Percentiles rank a stretch among this genome's conserved stretches.
phyloP scores from a whole-genome alignment of 2,113 vertebrate genomes.

The Ammodytes dubius region DNA sequence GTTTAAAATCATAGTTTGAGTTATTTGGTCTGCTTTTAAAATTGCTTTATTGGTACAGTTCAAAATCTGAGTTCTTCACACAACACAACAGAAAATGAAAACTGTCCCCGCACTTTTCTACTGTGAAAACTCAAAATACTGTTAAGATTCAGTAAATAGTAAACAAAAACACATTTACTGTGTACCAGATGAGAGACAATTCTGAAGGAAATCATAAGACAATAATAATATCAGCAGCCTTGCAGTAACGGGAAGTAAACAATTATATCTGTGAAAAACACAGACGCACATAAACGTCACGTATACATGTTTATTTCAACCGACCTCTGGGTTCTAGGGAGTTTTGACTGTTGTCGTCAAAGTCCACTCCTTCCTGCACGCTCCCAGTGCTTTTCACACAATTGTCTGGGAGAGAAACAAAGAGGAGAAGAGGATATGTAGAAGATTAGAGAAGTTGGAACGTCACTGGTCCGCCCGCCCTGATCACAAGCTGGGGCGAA shows the following conservation, averaged over 20 bases:
- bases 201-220: constrained; percentile 9
- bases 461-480: constrained; percentile 44
- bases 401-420: constrained; percentile 93
- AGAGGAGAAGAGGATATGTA: constrained; percentile 52
- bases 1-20: too few species aligned
- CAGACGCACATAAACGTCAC: constrained; percentile 1
- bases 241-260: not conserved
- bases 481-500: constrained; percentile 1
- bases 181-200: not conserved
- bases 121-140: too few species aligned
- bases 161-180: too few species aligned
- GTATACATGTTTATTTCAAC: constrained; percentile 78
- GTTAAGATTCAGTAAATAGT: too few species aligned
- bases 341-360: constrained; percentile 98
- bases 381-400: constrained; percentile 95
- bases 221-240: not conserved
- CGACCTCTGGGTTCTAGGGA: constrained; percentile 99
- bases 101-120: too few species aligned
- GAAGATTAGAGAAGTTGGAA: constrained; percentile 79
- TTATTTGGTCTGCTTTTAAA: too few species aligned
- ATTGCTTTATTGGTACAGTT: too few species aligned
- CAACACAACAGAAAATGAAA: too few species aligned
- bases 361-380: constrained; percentile 96
- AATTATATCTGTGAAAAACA: not conserved
- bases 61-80: too few species aligned